phyloP scores from a whole-genome alignment of 1,140 invertebrate species.

The Camponotus floridanus region DNA sequence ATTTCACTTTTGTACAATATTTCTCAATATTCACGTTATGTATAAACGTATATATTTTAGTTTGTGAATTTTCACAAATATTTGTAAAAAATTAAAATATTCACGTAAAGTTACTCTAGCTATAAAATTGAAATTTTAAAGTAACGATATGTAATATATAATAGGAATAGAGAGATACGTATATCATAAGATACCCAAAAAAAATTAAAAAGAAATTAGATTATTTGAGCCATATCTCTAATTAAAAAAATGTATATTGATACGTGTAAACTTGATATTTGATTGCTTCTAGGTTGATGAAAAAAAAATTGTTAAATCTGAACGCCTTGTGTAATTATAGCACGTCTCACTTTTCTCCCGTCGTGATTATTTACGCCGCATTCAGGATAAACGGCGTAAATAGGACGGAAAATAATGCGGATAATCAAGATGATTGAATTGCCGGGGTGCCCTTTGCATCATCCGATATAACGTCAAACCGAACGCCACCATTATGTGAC shows the following conservation, averaged over 20 bases:
- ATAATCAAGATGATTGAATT: conserved; percentile 67
- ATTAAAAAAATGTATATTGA: too few species aligned
- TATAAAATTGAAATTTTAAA: not conserved
- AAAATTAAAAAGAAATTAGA: too few species aligned
- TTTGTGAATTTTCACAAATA: not conserved
- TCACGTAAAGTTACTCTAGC: not conserved
- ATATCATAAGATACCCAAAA: too few species aligned
- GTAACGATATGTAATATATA: too few species aligned
- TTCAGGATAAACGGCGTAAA: not conserved
- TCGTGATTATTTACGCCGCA: not conserved
- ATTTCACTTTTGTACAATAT: not conserved
- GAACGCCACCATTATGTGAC: conserved; percentile 32
- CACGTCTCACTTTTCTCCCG: not conserved
- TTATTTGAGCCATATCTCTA: too few species aligned
- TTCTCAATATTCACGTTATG: not conserved
- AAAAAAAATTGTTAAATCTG: not conserved
- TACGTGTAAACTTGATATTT: not conserved
- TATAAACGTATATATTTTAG: not conserved
- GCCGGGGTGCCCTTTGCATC: not conserved
- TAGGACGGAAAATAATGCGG: conserved; percentile 23
- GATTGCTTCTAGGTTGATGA: not conserved
- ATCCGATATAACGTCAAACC: conserved; percentile 12
- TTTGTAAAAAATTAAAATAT: not conserved
- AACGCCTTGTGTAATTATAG: not conserved
- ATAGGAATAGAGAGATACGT: not conserved